These are phyloP conservation scores for Adelosebastes latens DNA, from an alignment of 2,797 vertebrate genomes.

Conservation along the genomic window DNA sequence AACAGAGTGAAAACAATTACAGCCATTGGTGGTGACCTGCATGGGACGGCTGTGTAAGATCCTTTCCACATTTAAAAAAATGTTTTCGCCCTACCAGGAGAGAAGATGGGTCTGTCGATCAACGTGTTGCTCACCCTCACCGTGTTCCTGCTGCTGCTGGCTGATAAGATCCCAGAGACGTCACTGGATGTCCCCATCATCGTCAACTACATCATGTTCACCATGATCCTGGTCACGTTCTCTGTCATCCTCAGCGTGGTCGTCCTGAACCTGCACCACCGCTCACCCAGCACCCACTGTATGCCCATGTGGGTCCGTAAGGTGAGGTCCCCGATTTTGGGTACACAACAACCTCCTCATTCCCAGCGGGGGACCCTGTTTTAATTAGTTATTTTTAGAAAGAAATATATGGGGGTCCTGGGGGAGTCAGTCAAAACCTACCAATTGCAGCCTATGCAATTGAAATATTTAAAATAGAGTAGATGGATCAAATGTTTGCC, in stretches of 20 bases:
- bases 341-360: not conserved
- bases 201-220: conserved; percentile 94
- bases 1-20: not conserved
- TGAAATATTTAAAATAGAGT: too few relatives aligned
- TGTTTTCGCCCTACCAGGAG: conserved; percentile 77
- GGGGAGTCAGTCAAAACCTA: too few relatives aligned
- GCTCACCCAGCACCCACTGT: conserved; percentile 87
- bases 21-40: not conserved
- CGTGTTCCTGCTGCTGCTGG: conserved; percentile 92
- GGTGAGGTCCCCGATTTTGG: conserved; percentile 74
- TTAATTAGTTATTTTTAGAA: too few relatives aligned
- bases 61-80: not conserved
- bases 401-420: too few relatives aligned
- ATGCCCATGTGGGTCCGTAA: conserved; percentile 91
- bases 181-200: conserved; percentile 92
- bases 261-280: conserved; percentile 92
- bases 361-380: too few relatives aligned
- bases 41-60: not conserved
- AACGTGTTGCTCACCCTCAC: conserved; percentile 93
- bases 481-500: too few relatives aligned
- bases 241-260: conserved; percentile 93
- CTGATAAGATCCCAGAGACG: conserved; percentile 92
- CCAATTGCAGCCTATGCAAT: too few relatives aligned
- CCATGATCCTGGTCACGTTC: conserved; percentile 92
- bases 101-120: conserved; percentile 95